Evolutionary conservation across 2,113 vertebrate species (phyloP).

Genomic region (Hiodon alosoides): DNA sequence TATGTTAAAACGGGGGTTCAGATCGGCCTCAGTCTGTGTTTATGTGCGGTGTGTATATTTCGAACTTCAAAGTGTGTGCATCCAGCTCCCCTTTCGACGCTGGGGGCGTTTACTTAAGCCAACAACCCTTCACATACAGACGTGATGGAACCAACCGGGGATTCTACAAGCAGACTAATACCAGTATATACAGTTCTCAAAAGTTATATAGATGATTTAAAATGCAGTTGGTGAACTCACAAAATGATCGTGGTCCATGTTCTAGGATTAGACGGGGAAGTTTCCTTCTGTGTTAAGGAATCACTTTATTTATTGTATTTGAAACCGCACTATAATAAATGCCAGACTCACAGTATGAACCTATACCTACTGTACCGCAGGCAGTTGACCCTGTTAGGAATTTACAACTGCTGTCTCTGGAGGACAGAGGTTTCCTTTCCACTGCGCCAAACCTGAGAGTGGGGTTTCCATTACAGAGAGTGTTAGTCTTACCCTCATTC

Average conservation of each 20-base stretch:
- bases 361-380: slow-evolving; percentile 22
- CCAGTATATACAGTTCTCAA: no score
- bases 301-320: slow-evolving; percentile 17
- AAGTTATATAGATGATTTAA: no score
- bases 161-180: no score
- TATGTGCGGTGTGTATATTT: no score
- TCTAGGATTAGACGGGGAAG: slow-evolving; percentile 15
- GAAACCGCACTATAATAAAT: slow-evolving; percentile 21
- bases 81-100: no score
- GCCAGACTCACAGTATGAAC: slow-evolving; percentile 14
- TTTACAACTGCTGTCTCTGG: slow-evolving; percentile 44
- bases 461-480: slow-evolving; percentile 38
- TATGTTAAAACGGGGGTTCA: no score
- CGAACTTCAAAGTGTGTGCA: no score
- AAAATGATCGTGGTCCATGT: background rate
- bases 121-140: no score
- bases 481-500: slow-evolving; percentile 23
- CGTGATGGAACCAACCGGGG: no score
- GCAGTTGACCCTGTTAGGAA: slow-evolving; percentile 35
- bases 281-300: background rate
- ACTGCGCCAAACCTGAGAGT: slow-evolving; percentile 26
- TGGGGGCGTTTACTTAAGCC: no score
- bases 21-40: no score
- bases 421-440: slow-evolving; percentile 28
- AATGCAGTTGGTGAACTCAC: no score